Evolutionary conservation across 2,113 vertebrate species (phyloP).

Genomic region (Neogobius melanostomus): DNA sequence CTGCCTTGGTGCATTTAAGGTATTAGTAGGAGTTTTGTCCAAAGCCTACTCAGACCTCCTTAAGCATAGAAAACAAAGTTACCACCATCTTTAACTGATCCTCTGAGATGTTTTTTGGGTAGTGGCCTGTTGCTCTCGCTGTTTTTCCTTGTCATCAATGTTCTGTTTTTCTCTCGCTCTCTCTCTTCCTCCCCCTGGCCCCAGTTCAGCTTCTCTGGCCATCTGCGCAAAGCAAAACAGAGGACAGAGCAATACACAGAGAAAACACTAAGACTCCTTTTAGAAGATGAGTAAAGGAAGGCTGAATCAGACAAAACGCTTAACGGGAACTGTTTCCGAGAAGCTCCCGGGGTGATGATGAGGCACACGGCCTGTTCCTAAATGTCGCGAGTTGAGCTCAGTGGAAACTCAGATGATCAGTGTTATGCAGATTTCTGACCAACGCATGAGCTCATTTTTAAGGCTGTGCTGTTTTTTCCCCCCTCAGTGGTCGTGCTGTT

Average conservation of each 20-base stretch:
- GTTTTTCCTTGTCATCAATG: conserved; percentile 24
- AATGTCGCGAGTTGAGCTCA: conserved; percentile 56
- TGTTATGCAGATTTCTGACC: conserved; percentile 54
- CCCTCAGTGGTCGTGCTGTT: conserved; percentile 33
- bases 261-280: conserved; percentile 13
- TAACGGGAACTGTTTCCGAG: conserved; percentile 41
- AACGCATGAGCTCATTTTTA: conserved; percentile 59
- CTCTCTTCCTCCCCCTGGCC: conserved; percentile 53
- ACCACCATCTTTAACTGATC: conserved; percentile 9
- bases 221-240: conserved; percentile 77
- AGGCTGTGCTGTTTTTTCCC: conserved; percentile 14
- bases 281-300: conserved; percentile 34
- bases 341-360: conserved; percentile 41
- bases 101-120: conserved; percentile 27
- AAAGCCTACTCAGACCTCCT: not conserved
- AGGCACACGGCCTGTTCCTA: conserved; percentile 49
- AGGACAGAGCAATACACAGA: conserved; percentile 61
- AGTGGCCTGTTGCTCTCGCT: conserved; percentile 33
- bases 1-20: not conserved
- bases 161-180: conserved; percentile 11
- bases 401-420: conserved; percentile 66
- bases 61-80: not conserved
- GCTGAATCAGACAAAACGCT: conserved; percentile 28
- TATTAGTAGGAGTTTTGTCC: not conserved
- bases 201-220: conserved; percentile 76